phyloP scores from a whole-genome alignment of 2,113 vertebrate species.

The Crocuta crocuta region DNA sequence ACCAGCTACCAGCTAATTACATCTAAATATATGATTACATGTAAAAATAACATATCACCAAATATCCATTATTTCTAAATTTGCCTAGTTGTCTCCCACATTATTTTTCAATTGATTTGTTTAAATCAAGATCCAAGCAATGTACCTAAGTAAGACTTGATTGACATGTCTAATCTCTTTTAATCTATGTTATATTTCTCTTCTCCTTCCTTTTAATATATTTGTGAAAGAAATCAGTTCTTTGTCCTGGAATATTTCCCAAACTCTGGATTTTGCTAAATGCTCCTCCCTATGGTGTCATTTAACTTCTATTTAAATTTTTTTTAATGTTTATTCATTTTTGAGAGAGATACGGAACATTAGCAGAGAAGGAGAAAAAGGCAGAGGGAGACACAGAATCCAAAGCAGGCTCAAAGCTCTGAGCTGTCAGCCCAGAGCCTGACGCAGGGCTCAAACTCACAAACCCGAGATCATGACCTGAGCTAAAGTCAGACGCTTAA shows the following conservation, averaged over 20 bases:
- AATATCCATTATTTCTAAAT: neutral
- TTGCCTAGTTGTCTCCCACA: neutral
- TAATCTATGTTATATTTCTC: neutral
- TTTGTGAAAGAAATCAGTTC: slow-evolving; percentile 18
- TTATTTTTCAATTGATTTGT: neutral
- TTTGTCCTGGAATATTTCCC: slow-evolving; percentile 15
- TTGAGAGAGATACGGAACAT: too few species aligned
- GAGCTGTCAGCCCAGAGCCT: too few species aligned
- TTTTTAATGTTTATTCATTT: too few species aligned
- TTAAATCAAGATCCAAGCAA: slow-evolving; percentile 18
- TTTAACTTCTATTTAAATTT: neutral
- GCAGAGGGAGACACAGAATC: too few species aligned
- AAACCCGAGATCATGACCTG: too few species aligned
- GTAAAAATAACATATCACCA: slow-evolving; percentile 6
- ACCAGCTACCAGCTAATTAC: neutral
- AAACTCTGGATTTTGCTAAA: slow-evolving; percentile 20
- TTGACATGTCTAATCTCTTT: neutral
- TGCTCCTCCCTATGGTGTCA: neutral
- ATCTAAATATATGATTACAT: neutral
- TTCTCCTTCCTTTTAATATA: neutral
- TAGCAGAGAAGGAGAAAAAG: too few species aligned
- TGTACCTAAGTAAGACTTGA: neutral
- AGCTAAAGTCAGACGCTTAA: too few species aligned
- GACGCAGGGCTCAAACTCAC: too few species aligned
- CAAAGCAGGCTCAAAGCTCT: too few species aligned